Evolutionary conservation across 2,113 vertebrate genomes (phyloP).

Genomic region (Cnemophilus loriae): DNA sequence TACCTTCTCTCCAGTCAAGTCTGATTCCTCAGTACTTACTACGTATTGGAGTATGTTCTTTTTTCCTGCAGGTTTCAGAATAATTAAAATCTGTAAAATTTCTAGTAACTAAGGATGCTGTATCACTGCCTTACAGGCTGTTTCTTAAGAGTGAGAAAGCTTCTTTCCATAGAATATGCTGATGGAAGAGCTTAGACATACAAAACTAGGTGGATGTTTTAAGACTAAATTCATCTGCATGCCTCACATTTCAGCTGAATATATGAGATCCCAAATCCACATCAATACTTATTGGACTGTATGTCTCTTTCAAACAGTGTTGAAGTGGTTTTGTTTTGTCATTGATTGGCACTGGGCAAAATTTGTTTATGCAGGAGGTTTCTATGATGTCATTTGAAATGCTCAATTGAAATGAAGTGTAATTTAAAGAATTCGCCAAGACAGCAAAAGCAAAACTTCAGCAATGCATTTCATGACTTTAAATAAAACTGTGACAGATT

Average conservation of each 20-base stretch:
- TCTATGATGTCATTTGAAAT: constrained; percentile 54
- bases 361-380: constrained; percentile 27
- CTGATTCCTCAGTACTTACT: not conserved
- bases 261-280: not conserved
- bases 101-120: not conserved
- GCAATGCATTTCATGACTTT: constrained; percentile 30
- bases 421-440: constrained; percentile 55
- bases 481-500: constrained; percentile 55
- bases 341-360: constrained; percentile 22
- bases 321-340: not conserved
- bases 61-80: not conserved
- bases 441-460: constrained; percentile 50
- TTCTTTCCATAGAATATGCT: not conserved
- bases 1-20: not conserved
- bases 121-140: not conserved
- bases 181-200: not conserved
- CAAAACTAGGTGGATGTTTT: not conserved
- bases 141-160: not conserved
- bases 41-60: not conserved
- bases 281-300: not conserved
- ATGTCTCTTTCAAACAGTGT: not conserved
- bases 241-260: not conserved
- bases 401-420: constrained; percentile 37
- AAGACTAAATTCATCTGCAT: not conserved
- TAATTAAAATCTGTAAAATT: not conserved